Conservation (phyloP, 2,888 invertebrate species). For the Yponomeuta malinellus region DNA sequence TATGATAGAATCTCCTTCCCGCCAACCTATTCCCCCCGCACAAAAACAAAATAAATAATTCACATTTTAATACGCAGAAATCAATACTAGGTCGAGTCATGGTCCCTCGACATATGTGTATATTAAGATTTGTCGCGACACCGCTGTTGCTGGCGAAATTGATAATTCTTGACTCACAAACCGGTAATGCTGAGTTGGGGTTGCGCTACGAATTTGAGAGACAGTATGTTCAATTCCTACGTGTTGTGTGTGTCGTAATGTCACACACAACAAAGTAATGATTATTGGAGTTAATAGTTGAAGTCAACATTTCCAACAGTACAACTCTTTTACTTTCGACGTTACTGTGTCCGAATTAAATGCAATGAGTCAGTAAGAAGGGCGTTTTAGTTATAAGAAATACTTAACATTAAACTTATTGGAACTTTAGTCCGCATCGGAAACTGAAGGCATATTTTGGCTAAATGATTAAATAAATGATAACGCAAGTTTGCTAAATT, state of each 20-base stretch:
- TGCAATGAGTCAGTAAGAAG: no score
- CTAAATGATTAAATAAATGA: no score
- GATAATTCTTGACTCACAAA: slow-evolving; percentile 21
- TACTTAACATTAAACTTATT: no score
- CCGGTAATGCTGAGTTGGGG: slow-evolving; percentile 16
- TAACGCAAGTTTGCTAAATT: no score
- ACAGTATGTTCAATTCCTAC: not conserved
- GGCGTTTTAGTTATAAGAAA: no score
- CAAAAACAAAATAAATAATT: slow-evolving; percentile 11
- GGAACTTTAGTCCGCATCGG: no score
- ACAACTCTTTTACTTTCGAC: no score
- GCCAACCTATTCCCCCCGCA: not conserved
- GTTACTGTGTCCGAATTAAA: no score
- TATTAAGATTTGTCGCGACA: slow-evolving; percentile 37
- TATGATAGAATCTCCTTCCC: not conserved
- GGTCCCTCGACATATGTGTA: slow-evolving; percentile 23
- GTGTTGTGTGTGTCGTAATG: not conserved
- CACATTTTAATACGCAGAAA: slow-evolving; percentile 12
- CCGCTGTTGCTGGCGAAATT: slow-evolving; percentile 22
- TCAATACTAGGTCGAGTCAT: slow-evolving; percentile 9
- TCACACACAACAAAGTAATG: no score
- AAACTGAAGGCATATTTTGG: no score
- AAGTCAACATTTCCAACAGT: no score
- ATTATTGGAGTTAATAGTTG: no score
- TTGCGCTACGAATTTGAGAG: not conserved